Percentiles rank a stretch among this genome's conserved stretches.
Conservation (phyloP, 2,113 vertebrate species). For the Columba livia region DNA sequence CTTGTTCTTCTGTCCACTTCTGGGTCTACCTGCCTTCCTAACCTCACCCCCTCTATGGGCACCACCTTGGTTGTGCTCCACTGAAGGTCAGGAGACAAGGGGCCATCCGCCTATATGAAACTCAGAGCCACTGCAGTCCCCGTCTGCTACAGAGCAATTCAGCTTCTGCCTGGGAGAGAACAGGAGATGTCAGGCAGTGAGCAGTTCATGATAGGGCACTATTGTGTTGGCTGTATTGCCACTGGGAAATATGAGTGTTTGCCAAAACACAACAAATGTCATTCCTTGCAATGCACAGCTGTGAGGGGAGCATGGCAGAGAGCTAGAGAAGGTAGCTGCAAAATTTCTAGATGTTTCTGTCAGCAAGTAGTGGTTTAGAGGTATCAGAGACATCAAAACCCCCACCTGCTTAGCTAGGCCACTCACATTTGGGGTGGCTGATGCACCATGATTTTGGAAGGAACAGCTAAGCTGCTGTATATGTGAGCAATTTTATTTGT, state of each 20-base stretch:
- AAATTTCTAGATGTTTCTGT: not conserved
- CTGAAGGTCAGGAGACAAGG: not conserved
- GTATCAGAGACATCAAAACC: not conserved
- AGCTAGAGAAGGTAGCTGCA: not conserved
- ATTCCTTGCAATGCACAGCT: not conserved
- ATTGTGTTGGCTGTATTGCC: not conserved
- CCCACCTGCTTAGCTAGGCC: not conserved
- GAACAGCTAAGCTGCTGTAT: not conserved
- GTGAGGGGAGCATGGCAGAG: not conserved
- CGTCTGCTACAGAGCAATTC: rapidly evolving
- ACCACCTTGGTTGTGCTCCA: not conserved
- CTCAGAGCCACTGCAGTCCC: not conserved
- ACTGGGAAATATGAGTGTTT: not conserved
- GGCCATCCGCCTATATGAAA: not conserved
- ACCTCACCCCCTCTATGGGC: not conserved
- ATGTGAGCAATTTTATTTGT: not conserved
- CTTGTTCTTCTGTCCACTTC: not conserved
- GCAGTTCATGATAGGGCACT: not conserved
- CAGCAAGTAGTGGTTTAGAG: not conserved
- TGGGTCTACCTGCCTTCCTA: not conserved
- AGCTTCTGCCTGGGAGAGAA: not conserved
- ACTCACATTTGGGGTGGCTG: not conserved
- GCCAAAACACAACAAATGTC: not conserved
- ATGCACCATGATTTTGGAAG: not conserved
- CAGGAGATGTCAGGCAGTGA: not conserved